These are phyloP conservation scores for Neodiprion lecontei DNA, from an alignment of 1,140 invertebrate species.

Conservation along the genomic window DNA sequence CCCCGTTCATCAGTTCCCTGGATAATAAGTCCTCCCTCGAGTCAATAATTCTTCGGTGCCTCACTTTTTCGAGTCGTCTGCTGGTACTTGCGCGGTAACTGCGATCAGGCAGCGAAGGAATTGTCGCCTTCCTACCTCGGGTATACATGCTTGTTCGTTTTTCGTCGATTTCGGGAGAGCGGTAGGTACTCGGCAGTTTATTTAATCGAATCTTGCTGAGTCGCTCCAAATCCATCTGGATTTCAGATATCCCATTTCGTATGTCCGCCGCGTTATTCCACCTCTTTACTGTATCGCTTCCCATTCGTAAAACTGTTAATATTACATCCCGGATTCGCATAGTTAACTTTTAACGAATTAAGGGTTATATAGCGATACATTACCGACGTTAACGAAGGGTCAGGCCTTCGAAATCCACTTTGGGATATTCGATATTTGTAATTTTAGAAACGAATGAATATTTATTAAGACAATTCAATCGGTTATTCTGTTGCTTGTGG, in stretches of 20 bases:
- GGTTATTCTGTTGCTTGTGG: too few relatives aligned
- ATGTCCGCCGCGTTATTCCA: neutral
- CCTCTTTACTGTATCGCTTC: too few relatives aligned
- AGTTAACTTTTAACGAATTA: too few relatives aligned
- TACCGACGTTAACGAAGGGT: too few relatives aligned
- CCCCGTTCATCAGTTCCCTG: neutral
- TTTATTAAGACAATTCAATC: too few relatives aligned
- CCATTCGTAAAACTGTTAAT: too few relatives aligned
- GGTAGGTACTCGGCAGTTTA: constrained; percentile 2
- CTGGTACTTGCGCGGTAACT: neutral
- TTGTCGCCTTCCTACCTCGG: neutral
- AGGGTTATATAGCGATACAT: too few relatives aligned
- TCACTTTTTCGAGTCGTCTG: neutral
- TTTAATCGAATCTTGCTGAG: constrained; percentile 4
- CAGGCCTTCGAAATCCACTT: too few relatives aligned
- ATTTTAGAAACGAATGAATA: too few relatives aligned
- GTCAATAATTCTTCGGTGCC: neutral
- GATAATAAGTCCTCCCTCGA: neutral
- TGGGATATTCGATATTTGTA: too few relatives aligned
- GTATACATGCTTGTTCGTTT: neutral
- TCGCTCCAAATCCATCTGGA: neutral
- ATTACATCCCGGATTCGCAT: too few relatives aligned
- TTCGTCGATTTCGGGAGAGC: neutral
- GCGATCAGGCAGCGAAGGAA: neutral
- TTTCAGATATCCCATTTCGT: neutral